Evolutionary conservation across 2,113 vertebrate species (phyloP).

Genomic region (Aviceda subcristata): DNA sequence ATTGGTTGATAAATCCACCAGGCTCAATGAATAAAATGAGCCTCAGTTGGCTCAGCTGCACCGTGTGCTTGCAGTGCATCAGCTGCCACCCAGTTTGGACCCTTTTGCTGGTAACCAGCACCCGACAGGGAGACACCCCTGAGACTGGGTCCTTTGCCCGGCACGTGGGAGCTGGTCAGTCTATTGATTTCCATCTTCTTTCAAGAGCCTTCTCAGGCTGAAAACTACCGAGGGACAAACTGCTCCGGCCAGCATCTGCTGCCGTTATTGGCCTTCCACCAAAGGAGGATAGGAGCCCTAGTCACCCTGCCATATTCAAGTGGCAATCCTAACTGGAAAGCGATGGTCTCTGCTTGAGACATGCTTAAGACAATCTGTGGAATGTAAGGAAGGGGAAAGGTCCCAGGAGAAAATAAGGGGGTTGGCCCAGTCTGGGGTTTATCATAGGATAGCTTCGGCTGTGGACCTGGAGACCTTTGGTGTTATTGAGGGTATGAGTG

Average conservation of each 20-base stretch:
- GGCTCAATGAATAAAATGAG: not conserved
- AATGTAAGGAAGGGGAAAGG: not conserved
- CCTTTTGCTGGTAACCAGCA: not conserved
- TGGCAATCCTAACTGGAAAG: not conserved
- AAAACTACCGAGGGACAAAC: not conserved
- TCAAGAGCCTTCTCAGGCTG: not conserved
- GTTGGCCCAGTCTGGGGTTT: not conserved
- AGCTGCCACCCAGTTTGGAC: not conserved
- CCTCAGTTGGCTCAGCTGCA: not conserved
- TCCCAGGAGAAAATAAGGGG: not conserved
- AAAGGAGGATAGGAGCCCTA: not conserved
- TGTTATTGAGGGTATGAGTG: not conserved
- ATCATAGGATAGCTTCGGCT: not conserved
- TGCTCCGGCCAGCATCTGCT: not conserved
- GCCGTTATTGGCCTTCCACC: not conserved
- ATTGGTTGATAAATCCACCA: not conserved
- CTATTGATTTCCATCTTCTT: not conserved
- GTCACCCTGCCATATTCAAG: not conserved
- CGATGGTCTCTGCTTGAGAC: not conserved
- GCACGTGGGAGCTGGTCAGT: not conserved
- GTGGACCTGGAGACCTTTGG: not conserved
- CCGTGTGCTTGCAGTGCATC: not conserved
- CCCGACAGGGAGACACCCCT: not conserved
- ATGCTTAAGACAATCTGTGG: not conserved
- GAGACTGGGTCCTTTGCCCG: not conserved